phyloP scores from a whole-genome alignment of 2,113 vertebrate species.

The Leptobrachium ailaonicum region DNA sequence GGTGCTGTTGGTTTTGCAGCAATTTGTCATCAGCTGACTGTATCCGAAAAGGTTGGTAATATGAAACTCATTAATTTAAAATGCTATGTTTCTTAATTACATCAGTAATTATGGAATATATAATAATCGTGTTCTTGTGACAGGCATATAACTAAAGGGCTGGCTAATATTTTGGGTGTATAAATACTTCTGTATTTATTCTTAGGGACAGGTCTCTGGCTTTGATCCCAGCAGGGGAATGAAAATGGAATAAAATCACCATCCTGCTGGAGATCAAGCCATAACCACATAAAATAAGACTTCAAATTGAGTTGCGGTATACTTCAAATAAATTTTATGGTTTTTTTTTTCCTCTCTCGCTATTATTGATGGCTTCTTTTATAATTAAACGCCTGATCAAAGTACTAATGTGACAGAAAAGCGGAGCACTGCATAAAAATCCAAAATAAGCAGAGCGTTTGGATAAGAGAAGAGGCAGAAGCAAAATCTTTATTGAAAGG shows the following conservation, averaged over 20 bases:
- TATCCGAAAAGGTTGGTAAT: background rate
- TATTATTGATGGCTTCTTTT: no score
- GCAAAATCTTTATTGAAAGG: no score
- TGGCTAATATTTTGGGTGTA: no score
- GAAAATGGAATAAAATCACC: background rate
- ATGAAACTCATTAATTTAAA: background rate
- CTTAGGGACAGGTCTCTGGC: background rate
- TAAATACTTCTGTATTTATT: background rate
- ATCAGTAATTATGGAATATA: background rate
- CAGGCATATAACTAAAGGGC: no score
- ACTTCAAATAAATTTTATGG: background rate
- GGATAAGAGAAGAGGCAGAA: no score
- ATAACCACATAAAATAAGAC: background rate
- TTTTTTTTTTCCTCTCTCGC: no score
- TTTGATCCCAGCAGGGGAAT: background rate
- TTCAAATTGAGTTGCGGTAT: background rate
- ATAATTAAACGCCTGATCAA: no score
- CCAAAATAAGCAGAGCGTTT: no score
- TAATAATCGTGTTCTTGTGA: background rate
- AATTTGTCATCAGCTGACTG: background rate
- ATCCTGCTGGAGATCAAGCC: background rate
- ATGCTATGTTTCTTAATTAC: background rate
- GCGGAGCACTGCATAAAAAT: no score
- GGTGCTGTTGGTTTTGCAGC: constrained; percentile 15
- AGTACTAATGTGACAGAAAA: no score